Conservation (phyloP, 1,140 invertebrate species). For the Cydia fagiglandana region DNA sequence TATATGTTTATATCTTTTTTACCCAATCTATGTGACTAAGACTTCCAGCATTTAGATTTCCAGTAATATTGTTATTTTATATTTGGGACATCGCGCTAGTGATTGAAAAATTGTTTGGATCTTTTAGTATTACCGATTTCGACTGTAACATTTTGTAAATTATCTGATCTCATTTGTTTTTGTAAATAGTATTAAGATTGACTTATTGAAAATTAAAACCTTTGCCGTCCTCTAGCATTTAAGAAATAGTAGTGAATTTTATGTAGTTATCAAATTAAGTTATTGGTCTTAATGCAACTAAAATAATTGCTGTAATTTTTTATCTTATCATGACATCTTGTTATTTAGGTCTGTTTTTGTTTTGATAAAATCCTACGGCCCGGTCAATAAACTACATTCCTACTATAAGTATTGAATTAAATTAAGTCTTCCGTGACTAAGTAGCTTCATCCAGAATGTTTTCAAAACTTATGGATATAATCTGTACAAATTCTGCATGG, state of each 20-base stretch:
- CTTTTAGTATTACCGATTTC: conserved; percentile 49
- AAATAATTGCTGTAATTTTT: neutral
- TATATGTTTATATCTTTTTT: conserved; percentile 49
- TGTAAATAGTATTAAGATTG: conserved; percentile 64
- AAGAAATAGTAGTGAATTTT: conserved; percentile 21
- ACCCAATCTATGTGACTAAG: conserved; percentile 15
- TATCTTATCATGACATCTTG: neutral
- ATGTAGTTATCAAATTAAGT: conserved; percentile 6
- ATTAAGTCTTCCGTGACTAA: conserved; percentile 8
- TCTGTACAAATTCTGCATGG: conserved; percentile 20
- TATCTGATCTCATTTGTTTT: conserved; percentile 71
- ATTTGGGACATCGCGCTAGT: conserved; percentile 35
- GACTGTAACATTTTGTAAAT: conserved; percentile 53
- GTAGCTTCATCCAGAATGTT: neutral
- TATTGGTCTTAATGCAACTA: conserved; percentile 1
- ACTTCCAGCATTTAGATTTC: conserved; percentile 28
- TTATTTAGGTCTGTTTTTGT: neutral
- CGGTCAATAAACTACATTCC: neutral
- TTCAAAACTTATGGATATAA: conserved; percentile 1
- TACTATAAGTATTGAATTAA: neutral
- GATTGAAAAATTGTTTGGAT: conserved; percentile 40
- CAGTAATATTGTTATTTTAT: conserved; percentile 11
- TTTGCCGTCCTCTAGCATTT: conserved; percentile 46
- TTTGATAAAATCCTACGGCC: neutral
- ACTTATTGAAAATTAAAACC: conserved; percentile 50